These are phyloP conservation scores for Alaudala cheleensis DNA, from an alignment of 2,113 vertebrate genomes.

Conservation along the genomic window DNA sequence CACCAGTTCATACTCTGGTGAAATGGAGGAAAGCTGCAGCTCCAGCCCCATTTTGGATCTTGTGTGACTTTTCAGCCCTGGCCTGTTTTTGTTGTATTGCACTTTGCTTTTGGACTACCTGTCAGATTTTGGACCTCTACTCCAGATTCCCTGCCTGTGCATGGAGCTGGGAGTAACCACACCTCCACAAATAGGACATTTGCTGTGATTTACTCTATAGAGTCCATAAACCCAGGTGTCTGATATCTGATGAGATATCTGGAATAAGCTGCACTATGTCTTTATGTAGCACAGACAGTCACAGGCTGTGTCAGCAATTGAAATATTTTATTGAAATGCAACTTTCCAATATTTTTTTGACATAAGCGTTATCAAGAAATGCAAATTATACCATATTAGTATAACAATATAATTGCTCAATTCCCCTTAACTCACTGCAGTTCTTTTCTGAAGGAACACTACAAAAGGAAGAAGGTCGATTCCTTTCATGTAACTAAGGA, in stretches of 20 bases:
- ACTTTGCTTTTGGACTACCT: background rate
- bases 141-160: background rate
- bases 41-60: background rate
- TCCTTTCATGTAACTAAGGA: background rate
- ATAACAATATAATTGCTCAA: background rate
- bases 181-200: background rate
- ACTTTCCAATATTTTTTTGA: constrained; percentile 31
- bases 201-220: background rate
- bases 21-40: background rate
- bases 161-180: background rate
- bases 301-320: background rate
- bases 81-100: accelerated
- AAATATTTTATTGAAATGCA: constrained; percentile 32
- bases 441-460: background rate
- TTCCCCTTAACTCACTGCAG: constrained; percentile 11
- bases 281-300: background rate
- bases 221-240: background rate
- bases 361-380: constrained; percentile 11
- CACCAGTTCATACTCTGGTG: background rate
- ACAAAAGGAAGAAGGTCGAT: background rate
- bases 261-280: background rate
- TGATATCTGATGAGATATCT: background rate
- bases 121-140: background rate
- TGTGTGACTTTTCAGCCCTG: background rate
- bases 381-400: background rate